Evolutionary conservation across 2,797 vertebrate species (phyloP).

Genomic region (Yasuhikotakia modesta): DNA sequence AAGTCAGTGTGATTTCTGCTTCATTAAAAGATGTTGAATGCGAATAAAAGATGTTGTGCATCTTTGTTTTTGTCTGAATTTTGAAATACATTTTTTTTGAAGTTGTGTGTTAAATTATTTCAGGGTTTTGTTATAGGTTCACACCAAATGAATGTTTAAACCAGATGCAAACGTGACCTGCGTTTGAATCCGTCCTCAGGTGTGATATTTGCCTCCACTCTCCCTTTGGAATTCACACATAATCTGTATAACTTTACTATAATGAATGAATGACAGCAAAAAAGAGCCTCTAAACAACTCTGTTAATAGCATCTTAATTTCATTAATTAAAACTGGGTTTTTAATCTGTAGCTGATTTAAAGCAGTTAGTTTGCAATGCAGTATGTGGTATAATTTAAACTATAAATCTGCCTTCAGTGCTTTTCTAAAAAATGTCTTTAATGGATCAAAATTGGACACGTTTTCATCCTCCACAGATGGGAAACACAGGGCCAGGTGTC

Average conservation of each 20-base stretch:
- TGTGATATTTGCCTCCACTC: conserved; percentile 2
- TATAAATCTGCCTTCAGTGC: background rate
- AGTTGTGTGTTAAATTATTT: background rate
- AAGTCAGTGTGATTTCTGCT: too few species aligned
- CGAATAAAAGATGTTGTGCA: too few species aligned
- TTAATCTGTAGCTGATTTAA: background rate
- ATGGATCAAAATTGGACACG: background rate
- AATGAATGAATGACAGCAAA: background rate
- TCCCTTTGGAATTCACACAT: background rate
- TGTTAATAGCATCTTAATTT: background rate
- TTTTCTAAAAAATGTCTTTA: background rate
- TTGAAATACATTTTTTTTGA: background rate
- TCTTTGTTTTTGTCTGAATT: background rate
- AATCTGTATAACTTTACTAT: conserved; percentile 19
- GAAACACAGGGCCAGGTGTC: conserved; percentile 13
- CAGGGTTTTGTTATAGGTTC: background rate
- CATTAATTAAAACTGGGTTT: background rate
- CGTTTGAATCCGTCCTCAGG: background rate
- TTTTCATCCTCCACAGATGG: background rate
- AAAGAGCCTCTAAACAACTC: background rate
- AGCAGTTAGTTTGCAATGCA: background rate
- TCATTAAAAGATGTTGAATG: too few species aligned
- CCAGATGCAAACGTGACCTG: too few species aligned
- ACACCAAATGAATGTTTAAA: background rate
- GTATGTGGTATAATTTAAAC: background rate